Evolutionary conservation across 2,888 invertebrate genomes (phyloP), one percentile per base, ranked within the genome.

Genomic region (Alloscopus bannaensis): DNA sequence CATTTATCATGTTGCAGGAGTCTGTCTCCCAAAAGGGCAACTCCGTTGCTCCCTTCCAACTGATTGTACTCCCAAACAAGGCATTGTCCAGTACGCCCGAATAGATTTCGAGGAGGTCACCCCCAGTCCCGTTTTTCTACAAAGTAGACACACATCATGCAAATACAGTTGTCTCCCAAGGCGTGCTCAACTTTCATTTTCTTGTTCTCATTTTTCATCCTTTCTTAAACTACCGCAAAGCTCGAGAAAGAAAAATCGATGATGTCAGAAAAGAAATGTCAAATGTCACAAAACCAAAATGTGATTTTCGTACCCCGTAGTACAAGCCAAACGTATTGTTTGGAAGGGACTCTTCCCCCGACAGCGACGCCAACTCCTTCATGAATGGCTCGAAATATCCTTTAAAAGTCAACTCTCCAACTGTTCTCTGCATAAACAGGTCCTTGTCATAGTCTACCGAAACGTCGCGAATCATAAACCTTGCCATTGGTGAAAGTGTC

Each of bases 111-210:
- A 76, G 64, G 6, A 70, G 65, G 45, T 81, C 84, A 69, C 78
- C 77, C 26, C 60, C 78, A 22, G 84, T 78, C 18, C 77, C 84
- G 59, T 83, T 86, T 84, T 80, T 82, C 83, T 84, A 77, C n/a
- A n/a, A n/a, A n/a, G n/a, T n/a, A n/a, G n/a, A n/a, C n/a, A n/a
- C n/a, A n/a, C n/a, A n/a, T n/a, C n/a, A n/a, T n/a, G n/a, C n/a
- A n/a, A n/a, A n/a, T n/a, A n/a, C n/a, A n/a, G n/a, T n/a, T n/a
- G n/a, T n/a, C n/a, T n/a, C n/a, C n/a, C n/a, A n/a, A n/a, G n/a
- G n/a, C n/a, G n/a, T n/a, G n/a, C n/a, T n/a, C n/a, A n/a, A n/a
- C n/a, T n/a, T n/a, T n/a, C n/a, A n/a, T n/a, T n/a, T n/a, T n/a
- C n/a, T n/a, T n/a, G n/a, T n/a, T n/a, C n/a, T n/a, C n/a, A n/a